Conservation (phyloP, 2,797 vertebrate genomes). For the Pelochelys cantorii region DNA sequence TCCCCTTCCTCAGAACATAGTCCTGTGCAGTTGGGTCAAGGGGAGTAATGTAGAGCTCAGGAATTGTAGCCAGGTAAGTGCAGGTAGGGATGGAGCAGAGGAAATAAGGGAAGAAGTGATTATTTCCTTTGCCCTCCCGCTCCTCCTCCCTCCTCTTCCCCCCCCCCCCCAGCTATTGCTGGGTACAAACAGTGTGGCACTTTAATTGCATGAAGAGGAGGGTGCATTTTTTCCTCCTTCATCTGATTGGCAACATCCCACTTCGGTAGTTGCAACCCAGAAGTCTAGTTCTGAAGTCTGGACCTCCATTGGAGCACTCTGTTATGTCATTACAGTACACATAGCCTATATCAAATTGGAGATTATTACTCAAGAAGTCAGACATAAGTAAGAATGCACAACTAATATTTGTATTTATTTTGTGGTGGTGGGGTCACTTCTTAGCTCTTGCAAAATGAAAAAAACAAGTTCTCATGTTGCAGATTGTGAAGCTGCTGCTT, state of each 20-base stretch:
- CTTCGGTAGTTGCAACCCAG: no score
- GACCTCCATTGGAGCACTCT: fast-evolving
- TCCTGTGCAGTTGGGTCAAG: not conserved
- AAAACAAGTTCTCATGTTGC: slow-evolving; percentile 28
- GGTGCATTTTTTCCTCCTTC: not conserved
- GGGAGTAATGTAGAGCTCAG: not conserved
- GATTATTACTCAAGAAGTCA: not conserved
- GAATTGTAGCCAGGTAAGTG: not conserved
- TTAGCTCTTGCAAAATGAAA: not conserved
- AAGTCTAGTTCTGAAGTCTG: not conserved
- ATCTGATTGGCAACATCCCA: fast-evolving
- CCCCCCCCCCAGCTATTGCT: not conserved
- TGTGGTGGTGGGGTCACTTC: not conserved
- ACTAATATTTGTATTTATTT: not conserved
- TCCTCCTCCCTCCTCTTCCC: fast-evolving
- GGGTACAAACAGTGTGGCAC: not conserved
- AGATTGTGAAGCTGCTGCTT: slow-evolving; percentile 98
- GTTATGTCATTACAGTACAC: not conserved
- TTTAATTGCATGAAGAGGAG: not conserved
- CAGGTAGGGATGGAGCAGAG: not conserved
- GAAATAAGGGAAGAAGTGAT: not conserved
- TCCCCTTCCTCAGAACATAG: not conserved
- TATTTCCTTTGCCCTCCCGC: not conserved
- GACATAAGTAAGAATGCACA: not conserved
- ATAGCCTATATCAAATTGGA: not conserved